Evolutionary conservation across 1,140 invertebrate species (phyloP).

Genomic region (Drosophila arawakana): DNA sequence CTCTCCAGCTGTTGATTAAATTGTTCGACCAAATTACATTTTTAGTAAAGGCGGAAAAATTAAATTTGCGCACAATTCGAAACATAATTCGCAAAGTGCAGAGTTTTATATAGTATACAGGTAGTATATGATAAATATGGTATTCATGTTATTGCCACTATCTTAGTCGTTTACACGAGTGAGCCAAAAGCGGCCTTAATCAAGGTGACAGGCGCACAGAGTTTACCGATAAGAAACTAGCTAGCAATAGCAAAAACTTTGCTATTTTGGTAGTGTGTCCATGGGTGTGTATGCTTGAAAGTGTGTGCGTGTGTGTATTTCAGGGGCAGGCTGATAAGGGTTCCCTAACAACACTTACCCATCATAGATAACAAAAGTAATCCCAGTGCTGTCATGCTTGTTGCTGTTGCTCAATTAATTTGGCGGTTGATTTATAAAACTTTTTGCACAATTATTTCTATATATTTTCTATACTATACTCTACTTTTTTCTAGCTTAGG

Average conservation of each 20-base stretch:
- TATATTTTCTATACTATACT: constrained; percentile 5
- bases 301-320: constrained; percentile 17
- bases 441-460: constrained; percentile 7
- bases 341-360: constrained; percentile 67
- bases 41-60: constrained; percentile 71
- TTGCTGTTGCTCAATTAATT: constrained; percentile 21
- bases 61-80: constrained; percentile 64
- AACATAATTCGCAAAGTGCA: constrained; percentile 30
- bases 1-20: constrained; percentile 20
- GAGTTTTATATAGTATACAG: constrained; percentile 4
- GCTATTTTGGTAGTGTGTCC: neutral
- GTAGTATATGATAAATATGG: constrained; percentile 8
- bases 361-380: constrained; percentile 83
- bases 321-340: constrained; percentile 55
- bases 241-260: neutral
- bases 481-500: constrained; percentile 17
- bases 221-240: constrained; percentile 5
- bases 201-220: constrained; percentile 23
- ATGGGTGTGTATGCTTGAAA: neutral
- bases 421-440: constrained; percentile 30
- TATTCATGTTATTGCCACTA: constrained; percentile 3
- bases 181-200: neutral
- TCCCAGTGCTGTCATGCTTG: constrained; percentile 76
- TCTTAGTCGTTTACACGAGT: neutral
- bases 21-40: constrained; percentile 56